Conservation (phyloP, 2,113 vertebrate species). For the Dasyurus viverrinus region DNA sequence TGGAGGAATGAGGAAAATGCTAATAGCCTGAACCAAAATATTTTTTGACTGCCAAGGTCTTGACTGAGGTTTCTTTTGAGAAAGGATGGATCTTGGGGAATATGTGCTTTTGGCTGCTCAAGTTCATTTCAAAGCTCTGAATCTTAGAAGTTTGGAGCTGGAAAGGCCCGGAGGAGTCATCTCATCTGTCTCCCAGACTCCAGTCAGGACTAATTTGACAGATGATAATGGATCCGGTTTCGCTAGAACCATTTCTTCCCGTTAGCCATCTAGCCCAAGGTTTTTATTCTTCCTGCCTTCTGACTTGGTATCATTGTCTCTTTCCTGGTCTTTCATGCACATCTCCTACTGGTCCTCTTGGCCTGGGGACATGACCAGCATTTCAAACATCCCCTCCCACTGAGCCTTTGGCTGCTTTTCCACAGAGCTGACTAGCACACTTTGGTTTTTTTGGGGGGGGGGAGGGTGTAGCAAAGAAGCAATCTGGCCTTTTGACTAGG, state of each 20-base stretch:
- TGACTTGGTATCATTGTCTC: not conserved
- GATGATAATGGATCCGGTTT: conserved; percentile 6
- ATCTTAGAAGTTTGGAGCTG: not conserved
- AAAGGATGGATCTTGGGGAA: conserved; percentile 12
- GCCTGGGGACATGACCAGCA: conserved; percentile 35
- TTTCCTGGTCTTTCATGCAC: conserved; percentile 19
- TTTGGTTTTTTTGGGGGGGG: not conserved
- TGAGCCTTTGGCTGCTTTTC: not conserved
- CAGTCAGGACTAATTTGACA: not conserved
- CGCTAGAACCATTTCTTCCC: conserved; percentile 1
- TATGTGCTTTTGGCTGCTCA: not conserved
- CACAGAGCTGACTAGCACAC: not conserved
- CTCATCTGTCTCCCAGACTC: not conserved
- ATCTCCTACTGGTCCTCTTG: conserved; percentile 26
- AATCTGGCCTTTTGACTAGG: conserved; percentile 16
- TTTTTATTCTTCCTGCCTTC: not conserved
- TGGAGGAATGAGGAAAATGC: not conserved
- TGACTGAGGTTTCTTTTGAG: not conserved
- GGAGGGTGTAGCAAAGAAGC: not conserved
- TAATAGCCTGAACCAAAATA: not conserved
- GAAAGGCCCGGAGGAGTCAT: not conserved
- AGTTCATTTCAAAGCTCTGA: conserved; percentile 16
- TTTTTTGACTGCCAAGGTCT: not conserved
- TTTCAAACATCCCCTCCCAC: not conserved
- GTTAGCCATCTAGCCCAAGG: not conserved